Conservation (phyloP, 2,888 invertebrate species). For the Pachycephus smyrnensis region DNA sequence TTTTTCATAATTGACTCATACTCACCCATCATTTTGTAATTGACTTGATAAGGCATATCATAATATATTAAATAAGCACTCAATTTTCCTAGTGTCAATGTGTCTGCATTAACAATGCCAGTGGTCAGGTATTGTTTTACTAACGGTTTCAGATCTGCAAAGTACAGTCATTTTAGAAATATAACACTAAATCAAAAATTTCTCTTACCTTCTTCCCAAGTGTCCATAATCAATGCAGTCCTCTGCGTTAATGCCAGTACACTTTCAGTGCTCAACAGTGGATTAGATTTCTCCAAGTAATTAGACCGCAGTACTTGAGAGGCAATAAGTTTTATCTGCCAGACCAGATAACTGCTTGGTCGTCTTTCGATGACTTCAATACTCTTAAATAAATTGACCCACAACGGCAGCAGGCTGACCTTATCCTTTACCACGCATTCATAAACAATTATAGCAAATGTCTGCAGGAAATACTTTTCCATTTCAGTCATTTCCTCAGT, state of each 20-base stretch:
- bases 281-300: conserved; percentile 63
- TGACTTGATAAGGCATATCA: conserved; percentile 69
- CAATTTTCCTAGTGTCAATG: conserved; percentile 66
- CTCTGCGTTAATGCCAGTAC: conserved; percentile 74
- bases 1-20: conserved; percentile 10
- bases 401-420: conserved; percentile 79
- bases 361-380: conserved; percentile 70
- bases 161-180: conserved; percentile 7
- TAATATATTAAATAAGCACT: conserved; percentile 72
- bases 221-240: conserved; percentile 69
- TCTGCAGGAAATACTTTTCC: conserved; percentile 57
- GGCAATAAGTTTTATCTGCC: conserved; percentile 81
- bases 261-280: conserved; percentile 73
- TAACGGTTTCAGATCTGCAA: conserved; percentile 64
- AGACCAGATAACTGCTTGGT: conserved; percentile 73
- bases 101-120: conserved; percentile 66
- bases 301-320: conserved; percentile 69
- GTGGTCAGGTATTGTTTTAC: conserved; percentile 69
- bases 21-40: conserved; percentile 51
- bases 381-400: conserved; percentile 73
- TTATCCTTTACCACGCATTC: conserved; percentile 87
- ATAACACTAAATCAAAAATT: conserved; percentile 2
- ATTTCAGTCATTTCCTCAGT: conserved; percentile 35
- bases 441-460: conserved; percentile 72
- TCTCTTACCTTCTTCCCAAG: conserved; percentile 69